These are phyloP conservation scores for Pristionchus japonicus DNA, from an alignment of 2,888 invertebrate genomes.

Conservation along the genomic window DNA sequence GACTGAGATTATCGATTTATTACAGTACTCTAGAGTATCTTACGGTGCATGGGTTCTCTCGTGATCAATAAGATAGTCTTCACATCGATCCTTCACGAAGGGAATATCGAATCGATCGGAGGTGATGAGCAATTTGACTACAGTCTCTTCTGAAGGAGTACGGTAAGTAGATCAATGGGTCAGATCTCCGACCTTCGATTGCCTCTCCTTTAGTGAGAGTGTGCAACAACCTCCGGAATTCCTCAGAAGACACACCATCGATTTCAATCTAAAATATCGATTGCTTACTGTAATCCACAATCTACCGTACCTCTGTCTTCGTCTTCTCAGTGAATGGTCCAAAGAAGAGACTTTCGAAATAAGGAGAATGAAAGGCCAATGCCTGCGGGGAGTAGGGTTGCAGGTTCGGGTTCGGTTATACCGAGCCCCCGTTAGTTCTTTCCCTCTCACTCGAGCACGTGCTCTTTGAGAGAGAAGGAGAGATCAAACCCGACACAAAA, in stretches of 20 bases:
- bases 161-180: neutral
- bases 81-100: slow-evolving; percentile 1
- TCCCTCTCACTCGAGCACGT: no score
- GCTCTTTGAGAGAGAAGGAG: no score
- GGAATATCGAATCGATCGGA: slow-evolving; percentile 40
- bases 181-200: neutral
- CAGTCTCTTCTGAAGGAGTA: neutral
- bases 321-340: slow-evolving; percentile 28
- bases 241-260: neutral
- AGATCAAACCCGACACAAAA: no score
- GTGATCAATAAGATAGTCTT: neutral
- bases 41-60: neutral
- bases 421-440: no score
- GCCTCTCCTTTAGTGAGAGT: neutral
- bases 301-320: slow-evolving; percentile 27
- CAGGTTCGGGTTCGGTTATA: no score
- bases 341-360: slow-evolving; percentile 38
- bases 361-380: slow-evolving; percentile 17
- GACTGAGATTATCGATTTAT: neutral
- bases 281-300: neutral
- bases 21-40: neutral
- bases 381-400: no score
- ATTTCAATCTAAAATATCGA: slow-evolving; percentile 32
- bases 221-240: neutral
- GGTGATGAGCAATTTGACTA: neutral